Conservation (phyloP, 2,888 invertebrate genomes). For the Nemotelus nigrinus region DNA sequence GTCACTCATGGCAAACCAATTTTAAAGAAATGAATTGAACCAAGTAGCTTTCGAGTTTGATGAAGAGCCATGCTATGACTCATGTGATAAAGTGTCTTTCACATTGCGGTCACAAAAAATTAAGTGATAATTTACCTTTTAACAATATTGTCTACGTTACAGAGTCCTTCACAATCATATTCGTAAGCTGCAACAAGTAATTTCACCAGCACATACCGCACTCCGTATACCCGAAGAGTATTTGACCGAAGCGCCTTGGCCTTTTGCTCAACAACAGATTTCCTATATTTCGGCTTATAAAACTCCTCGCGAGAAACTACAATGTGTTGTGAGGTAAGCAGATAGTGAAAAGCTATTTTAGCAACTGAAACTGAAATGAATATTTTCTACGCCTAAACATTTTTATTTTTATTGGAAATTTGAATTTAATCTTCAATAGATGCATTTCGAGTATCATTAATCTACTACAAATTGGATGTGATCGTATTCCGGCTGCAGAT, state of each 20-base stretch:
- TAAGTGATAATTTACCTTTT: too few species aligned
- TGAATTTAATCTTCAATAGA: conserved; percentile 59
- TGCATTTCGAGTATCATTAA: conserved; percentile 96
- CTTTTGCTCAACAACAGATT: conserved; percentile 91
- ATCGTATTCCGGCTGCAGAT: conserved; percentile 87
- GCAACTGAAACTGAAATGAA: background rate
- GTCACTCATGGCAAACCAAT: too few species aligned
- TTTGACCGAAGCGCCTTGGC: conserved; percentile 94
- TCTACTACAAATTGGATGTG: conserved; percentile 85
- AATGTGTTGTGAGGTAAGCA: conserved; percentile 63
- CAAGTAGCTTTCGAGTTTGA: too few species aligned
- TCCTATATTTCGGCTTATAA: conserved; percentile 89
- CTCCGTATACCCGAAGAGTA: conserved; percentile 83
- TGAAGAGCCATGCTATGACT: too few species aligned
- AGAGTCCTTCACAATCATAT: conserved; percentile 91
- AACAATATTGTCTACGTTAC: background rate
- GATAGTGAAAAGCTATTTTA: background rate
- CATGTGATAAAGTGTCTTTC: too few species aligned
- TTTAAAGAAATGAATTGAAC: too few species aligned
- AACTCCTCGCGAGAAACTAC: conserved; percentile 85
- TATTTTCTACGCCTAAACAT: background rate
- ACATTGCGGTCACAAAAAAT: too few species aligned
- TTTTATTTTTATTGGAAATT: background rate
- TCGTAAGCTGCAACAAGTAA: conserved; percentile 77
- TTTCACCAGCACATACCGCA: conserved; percentile 84